Conservation (phyloP, 2,888 invertebrate species). For the Eristalis tenax region DNA sequence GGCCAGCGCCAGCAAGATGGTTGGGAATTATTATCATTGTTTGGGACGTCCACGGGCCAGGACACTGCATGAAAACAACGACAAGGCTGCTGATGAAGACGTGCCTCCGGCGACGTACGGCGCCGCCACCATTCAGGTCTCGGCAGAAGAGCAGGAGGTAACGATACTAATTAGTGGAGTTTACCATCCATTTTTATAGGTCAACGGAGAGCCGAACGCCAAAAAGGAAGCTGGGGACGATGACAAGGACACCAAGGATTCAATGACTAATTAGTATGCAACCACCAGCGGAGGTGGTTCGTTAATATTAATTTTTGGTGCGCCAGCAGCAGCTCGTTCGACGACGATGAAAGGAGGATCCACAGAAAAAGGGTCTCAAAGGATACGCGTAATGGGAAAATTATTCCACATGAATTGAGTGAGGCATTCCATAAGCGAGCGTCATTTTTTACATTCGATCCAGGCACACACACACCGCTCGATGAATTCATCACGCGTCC, state of each 20-base stretch:
- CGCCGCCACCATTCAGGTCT: background rate
- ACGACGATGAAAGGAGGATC: background rate
- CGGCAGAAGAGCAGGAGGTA: conserved; percentile 29
- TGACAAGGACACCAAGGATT: conserved; percentile 36
- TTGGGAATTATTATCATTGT: conserved; percentile 48
- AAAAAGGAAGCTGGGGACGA: background rate
- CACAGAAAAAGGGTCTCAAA: conserved; percentile 11
- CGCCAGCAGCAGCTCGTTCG: conserved; percentile 23
- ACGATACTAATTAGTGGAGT: conserved; percentile 67
- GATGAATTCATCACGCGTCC: conserved; percentile 30
- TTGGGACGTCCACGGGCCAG: conserved; percentile 26
- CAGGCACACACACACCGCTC: conserved; percentile 12
- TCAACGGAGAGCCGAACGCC: conserved; percentile 26
- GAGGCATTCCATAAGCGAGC: conserved; percentile 13
- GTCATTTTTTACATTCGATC: conserved; percentile 57
- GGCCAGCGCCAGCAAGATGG: conserved; percentile 29
- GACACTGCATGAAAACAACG: conserved; percentile 21
- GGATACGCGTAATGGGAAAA: conserved; percentile 35
- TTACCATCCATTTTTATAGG: conserved; percentile 65
- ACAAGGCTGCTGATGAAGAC: conserved; percentile 42
- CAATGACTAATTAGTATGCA: conserved; percentile 70
- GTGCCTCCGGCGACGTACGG: conserved; percentile 26
- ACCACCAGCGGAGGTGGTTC: conserved; percentile 48
- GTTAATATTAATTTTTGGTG: conserved; percentile 62
- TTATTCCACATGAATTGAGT: conserved; percentile 55